phyloP scores from a whole-genome alignment of 2,113 vertebrate genomes.

The Puntigrus tetrazona region DNA sequence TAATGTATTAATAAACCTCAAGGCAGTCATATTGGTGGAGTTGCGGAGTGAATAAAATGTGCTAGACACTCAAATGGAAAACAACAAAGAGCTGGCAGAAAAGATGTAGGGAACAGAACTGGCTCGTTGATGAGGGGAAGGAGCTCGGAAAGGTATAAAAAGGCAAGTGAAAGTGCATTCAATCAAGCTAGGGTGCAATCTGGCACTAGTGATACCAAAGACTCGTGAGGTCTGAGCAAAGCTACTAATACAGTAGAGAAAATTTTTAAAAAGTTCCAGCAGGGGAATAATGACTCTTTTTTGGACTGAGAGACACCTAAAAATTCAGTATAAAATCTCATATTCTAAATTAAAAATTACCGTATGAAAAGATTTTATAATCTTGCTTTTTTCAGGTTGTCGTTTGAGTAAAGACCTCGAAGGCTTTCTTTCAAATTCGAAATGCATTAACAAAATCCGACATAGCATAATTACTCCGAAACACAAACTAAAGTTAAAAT shows the following conservation, averaged over 20 bases:
- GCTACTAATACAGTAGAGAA: constrained; percentile 5
- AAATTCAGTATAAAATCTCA: background rate
- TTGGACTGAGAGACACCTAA: background rate
- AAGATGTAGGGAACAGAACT: background rate
- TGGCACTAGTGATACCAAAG: background rate
- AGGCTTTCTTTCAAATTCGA: background rate
- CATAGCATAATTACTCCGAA: no score
- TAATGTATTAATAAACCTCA: constrained; percentile 29
- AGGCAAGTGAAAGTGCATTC: constrained; percentile 7
- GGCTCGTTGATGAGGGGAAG: background rate
- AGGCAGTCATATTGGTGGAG: constrained; percentile 7
- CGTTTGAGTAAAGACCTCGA: background rate
- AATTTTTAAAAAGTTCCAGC: constrained; percentile 2
- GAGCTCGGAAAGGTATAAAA: background rate
- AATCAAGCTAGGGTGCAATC: background rate
- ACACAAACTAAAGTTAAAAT: no score
- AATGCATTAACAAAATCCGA: background rate
- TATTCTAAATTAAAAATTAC: background rate
- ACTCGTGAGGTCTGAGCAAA: background rate
- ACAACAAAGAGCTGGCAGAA: background rate
- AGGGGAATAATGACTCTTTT: constrained; percentile 1
- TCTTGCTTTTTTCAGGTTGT: background rate
- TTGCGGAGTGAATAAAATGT: constrained; percentile 8
- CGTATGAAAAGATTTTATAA: background rate
- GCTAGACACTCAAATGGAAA: constrained; percentile 25